Base-by-base conservation (phyloP, 2,113 vertebrate genomes). In the Danionella cerebrum region DNA sequence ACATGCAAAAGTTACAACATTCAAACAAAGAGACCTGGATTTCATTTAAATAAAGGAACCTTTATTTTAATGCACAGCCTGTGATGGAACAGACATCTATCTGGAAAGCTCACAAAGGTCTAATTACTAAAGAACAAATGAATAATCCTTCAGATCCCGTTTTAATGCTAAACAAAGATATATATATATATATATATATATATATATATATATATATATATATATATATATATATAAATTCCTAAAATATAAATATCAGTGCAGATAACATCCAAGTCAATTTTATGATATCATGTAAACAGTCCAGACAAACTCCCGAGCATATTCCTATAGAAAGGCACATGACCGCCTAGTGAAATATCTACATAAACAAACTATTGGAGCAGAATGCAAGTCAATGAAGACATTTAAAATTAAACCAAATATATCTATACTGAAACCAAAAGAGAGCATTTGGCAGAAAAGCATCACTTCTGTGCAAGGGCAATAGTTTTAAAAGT, bases 281-380 rank as follows among this genome's bases (percentile, higher is more conserved):
- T 10, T 33, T 38, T 57, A 38, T 2, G 11, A 14, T 19, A 11
- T 36, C 18, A 22, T 60, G 57, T 60, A 60, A 60, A 44, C 38
- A 16, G 18, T 48, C 18, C 25, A 63, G 12, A n/a, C n/a, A 6
- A 63, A 64, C 11, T 48, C 6, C 55, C 35, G n/a, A 21, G 12
- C 14, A 31, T 31, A 27, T 44, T 60, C 12, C 29, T 50, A 48
- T 29, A 47, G 60, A 64, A 64, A 64, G 60, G 42, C 60, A 78
- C 35, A 59, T n/a, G 3, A 0, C 8, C 4, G 39, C 44, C n/a
- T n/a, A n/a, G n/a, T 41, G 21, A 63, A 69, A 4, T 27, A 33
- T 29, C 18, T 27, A 35, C 11, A 62, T 5, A 48, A 48, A 21
- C 10, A 62, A 47, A 35, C 25, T 12, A 18, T 45, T 45, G 57